Percentiles rank a stretch among this genome's conserved stretches.
Evolutionary conservation across 2,113 vertebrate genomes (phyloP).

Genomic region (Fulmarus glacialis): DNA sequence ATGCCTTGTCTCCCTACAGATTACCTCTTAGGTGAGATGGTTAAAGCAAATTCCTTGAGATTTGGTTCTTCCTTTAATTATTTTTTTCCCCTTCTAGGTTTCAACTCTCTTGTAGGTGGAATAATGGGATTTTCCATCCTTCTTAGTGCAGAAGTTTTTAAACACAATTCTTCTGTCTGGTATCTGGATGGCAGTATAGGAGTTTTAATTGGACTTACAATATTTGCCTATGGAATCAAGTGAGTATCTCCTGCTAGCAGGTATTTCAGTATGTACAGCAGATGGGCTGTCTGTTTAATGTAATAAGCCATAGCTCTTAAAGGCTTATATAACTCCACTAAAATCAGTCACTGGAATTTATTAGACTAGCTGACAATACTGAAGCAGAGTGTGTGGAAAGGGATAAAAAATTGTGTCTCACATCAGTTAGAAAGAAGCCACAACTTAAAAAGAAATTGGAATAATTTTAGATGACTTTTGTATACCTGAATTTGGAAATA

Average conservation of each 20-base stretch:
- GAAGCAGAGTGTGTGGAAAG: neutral
- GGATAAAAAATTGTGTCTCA: neutral
- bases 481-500: neutral
- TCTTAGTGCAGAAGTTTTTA: conserved; percentile 93
- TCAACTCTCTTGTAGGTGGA: conserved; percentile 95
- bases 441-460: neutral
- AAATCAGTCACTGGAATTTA: neutral
- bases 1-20: neutral
- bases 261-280: neutral
- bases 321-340: neutral
- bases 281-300: neutral
- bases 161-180: conserved; percentile 89
- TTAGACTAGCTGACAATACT: neutral
- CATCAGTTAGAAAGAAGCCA: neutral
- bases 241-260: conserved; percentile 72
- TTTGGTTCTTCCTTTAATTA: neutral
- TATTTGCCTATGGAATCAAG: conserved; percentile 95
- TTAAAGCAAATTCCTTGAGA: neutral
- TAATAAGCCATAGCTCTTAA: neutral
- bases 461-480: neutral
- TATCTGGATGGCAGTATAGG: conserved; percentile 93
- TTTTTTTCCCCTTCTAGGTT: conserved; percentile 73
- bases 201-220: conserved; percentile 93
- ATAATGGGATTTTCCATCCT: conserved; percentile 98
- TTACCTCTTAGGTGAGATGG: neutral